phyloP scores from a whole-genome alignment of 1,140 invertebrate genomes.

The Micrasema longulum region DNA sequence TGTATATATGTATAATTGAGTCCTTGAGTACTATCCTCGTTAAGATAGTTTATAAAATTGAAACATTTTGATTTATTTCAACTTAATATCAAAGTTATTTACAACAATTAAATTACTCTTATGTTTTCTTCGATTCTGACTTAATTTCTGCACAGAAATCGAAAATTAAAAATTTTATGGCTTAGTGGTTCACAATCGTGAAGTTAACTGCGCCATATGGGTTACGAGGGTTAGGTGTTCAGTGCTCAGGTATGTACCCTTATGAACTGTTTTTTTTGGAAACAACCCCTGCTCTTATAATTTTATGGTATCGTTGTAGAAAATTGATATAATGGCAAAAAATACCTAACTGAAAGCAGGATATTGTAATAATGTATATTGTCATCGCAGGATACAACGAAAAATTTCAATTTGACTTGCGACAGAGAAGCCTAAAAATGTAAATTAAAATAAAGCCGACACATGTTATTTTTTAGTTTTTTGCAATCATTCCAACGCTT shows the following conservation, averaged over 20 bases:
- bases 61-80: no score
- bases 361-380: neutral
- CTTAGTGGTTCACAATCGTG: no score
- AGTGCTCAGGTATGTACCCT: neutral
- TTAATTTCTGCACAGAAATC: no score
- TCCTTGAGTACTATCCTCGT: no score
- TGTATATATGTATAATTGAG: no score
- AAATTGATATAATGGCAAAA: slow-evolving; percentile 23
- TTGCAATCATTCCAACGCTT: no score
- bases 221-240: neutral
- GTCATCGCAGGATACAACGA: neutral
- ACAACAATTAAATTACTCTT: no score
- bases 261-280: slow-evolving; percentile 2
- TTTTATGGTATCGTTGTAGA: slow-evolving; percentile 29
- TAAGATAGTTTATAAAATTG: no score
- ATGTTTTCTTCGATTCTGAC: no score
- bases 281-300: slow-evolving; percentile 15
- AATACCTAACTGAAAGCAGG: neutral
- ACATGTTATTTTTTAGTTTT: neutral
- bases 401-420: neutral
- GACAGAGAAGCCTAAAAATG: neutral
- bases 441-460: neutral
- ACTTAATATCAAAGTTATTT: no score
- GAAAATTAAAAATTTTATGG: no score
- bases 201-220: slow-evolving; percentile 24